These are phyloP conservation scores for Aphelocoma coerulescens DNA, from an alignment of 2,113 vertebrate species.

Conservation along the genomic window DNA sequence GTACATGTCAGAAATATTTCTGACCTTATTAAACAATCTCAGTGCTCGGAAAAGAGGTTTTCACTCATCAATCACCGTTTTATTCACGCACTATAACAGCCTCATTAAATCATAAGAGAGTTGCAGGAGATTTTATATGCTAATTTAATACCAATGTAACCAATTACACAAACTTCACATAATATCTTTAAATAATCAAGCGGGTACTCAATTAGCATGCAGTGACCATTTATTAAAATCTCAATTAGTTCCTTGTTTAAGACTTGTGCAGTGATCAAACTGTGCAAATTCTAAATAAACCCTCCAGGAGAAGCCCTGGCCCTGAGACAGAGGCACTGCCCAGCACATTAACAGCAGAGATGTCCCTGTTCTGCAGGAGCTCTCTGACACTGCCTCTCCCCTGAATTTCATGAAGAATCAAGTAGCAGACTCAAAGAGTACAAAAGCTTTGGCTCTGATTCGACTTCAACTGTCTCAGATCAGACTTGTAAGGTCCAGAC, in stretches of 20 bases:
- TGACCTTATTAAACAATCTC: slow-evolving; percentile 57
- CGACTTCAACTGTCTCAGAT: slow-evolving; percentile 3
- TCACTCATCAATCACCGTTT: slow-evolving; percentile 53
- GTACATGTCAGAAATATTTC: slow-evolving; percentile 48
- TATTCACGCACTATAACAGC: slow-evolving; percentile 52
- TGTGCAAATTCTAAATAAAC: slow-evolving; percentile 51
- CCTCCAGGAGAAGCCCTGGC: slow-evolving; percentile 8
- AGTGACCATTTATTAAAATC: slow-evolving; percentile 61
- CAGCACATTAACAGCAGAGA: slow-evolving; percentile 11
- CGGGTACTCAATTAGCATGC: slow-evolving; percentile 56
- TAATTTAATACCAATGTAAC: slow-evolving; percentile 56
- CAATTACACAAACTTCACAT: slow-evolving; percentile 66
- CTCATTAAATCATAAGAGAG: slow-evolving; percentile 62
- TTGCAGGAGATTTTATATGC: slow-evolving; percentile 58
- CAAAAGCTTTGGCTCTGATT: background rate
- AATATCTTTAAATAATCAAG: slow-evolving; percentile 67
- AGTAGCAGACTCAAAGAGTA: background rate
- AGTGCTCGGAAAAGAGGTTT: background rate
- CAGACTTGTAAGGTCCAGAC: background rate
- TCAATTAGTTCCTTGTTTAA: slow-evolving; percentile 56
- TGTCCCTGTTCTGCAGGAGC: background rate
- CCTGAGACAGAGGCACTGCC: background rate
- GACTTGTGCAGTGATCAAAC: slow-evolving; percentile 35
- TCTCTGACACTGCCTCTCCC: background rate
- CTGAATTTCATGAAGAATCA: slow-evolving; percentile 19